A percentile compares a stretch with the other conserved stretches of the same genome.
Conservation (phyloP, 2,113 vertebrate species). For the Naja naja region DNA sequence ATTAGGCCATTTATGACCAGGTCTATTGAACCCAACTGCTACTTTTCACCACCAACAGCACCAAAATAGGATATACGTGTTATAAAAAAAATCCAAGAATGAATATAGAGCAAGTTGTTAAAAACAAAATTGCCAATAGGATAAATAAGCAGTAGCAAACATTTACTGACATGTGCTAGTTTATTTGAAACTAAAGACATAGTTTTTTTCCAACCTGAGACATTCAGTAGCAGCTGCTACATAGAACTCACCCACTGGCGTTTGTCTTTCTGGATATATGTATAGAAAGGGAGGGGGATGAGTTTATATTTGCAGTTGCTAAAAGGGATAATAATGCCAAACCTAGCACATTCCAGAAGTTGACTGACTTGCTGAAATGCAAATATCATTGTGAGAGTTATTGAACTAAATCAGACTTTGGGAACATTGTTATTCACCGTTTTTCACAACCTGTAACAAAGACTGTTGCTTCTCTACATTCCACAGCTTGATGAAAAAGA, state of each 20-base stretch:
- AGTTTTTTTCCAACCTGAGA: not conserved
- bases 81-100: not conserved
- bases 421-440: not conserved
- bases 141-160: not conserved
- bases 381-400: not conserved
- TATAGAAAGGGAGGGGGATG: too few species aligned
- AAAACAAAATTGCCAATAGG: not conserved
- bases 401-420: not conserved
- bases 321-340: slow-evolving; percentile 3
- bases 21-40: not conserved
- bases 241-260: not conserved
- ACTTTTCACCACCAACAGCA: not conserved
- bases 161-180: not conserved
- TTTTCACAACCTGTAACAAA: not conserved
- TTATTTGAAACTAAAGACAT: not conserved
- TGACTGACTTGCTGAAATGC: slow-evolving; percentile 5
- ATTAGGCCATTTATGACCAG: not conserved
- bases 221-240: not conserved
- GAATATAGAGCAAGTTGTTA: not conserved
- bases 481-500: fast-evolving
- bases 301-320: slow-evolving; percentile 30
- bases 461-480: not conserved
- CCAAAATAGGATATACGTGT: not conserved
- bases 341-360: fast-evolving
- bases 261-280: not conserved